These are phyloP conservation scores for Acleris laterana DNA, from an alignment of 2,888 invertebrate species.

Conservation along the genomic window DNA sequence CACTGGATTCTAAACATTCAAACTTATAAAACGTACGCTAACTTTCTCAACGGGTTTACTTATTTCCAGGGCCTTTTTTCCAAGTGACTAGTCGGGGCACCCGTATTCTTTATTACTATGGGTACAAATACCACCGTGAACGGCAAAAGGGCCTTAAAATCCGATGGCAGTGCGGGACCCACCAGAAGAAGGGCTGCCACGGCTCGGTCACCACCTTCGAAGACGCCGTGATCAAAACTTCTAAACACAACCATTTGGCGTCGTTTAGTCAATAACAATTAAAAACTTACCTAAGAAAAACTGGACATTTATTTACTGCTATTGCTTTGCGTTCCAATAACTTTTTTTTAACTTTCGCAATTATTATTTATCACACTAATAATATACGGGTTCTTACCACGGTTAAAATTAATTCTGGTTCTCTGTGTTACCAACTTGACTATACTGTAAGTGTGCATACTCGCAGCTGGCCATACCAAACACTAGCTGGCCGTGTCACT, in stretches of 20 bases:
- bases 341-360: too few relatives aligned
- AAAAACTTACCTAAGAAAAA: background rate
- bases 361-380: too few relatives aligned
- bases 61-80: constrained; percentile 22
- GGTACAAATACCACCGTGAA: constrained; percentile 29
- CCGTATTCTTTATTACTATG: constrained; percentile 22
- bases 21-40: background rate
- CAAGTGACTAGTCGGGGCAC: constrained; percentile 19
- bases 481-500: too few relatives aligned
- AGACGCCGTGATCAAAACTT: constrained; percentile 12
- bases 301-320: too few relatives aligned
- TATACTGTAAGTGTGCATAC: too few relatives aligned
- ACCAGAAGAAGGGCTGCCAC: constrained; percentile 26
- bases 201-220: constrained; percentile 22
- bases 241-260: constrained; percentile 24
- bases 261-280: constrained; percentile 1
- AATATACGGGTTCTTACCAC: too few relatives aligned
- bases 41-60: background rate
- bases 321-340: background rate
- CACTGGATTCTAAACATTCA: too few relatives aligned
- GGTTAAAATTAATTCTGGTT: too few relatives aligned
- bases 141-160: constrained; percentile 21
- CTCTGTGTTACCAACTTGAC: too few relatives aligned
- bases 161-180: constrained; percentile 32
- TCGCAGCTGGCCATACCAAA: too few relatives aligned